Evolutionary conservation across 2,797 vertebrate species (phyloP).

Genomic region (Falco peregrinus): DNA sequence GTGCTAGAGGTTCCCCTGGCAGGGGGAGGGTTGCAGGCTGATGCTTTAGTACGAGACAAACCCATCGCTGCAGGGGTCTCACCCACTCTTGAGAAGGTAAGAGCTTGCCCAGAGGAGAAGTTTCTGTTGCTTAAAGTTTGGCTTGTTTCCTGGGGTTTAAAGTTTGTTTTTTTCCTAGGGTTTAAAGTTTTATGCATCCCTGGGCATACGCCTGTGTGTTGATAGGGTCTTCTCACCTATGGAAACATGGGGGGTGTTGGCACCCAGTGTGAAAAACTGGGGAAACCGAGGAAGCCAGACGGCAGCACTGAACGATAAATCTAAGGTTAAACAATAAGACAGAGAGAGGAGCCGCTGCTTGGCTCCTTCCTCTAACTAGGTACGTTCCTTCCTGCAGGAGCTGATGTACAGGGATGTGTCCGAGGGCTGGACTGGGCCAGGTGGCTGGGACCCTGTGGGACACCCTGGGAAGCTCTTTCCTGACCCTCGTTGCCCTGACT

Average conservation of each 20-base stretch:
- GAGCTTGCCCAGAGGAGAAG: neutral
- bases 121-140: neutral
- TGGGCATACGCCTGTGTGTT: neutral
- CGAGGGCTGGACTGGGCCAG: neutral
- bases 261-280: neutral
- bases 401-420: too few species aligned
- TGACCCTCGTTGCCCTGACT: neutral
- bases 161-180: neutral
- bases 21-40: neutral
- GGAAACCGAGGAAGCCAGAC: neutral
- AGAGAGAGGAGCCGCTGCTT: neutral
- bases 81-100: neutral
- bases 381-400: neutral
- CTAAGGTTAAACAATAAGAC: too few species aligned
- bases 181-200: neutral
- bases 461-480: neutral
- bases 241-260: neutral
- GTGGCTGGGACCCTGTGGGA: rapidly evolving
- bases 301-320: neutral
- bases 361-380: neutral
- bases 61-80: neutral
- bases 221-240: neutral
- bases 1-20: neutral
- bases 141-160: neutral
- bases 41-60: neutral